These are phyloP conservation scores for Epizoanthus illoricatus DNA, from an alignment of 92 coral and sea anemone species.

Conservation along the genomic window DNA sequence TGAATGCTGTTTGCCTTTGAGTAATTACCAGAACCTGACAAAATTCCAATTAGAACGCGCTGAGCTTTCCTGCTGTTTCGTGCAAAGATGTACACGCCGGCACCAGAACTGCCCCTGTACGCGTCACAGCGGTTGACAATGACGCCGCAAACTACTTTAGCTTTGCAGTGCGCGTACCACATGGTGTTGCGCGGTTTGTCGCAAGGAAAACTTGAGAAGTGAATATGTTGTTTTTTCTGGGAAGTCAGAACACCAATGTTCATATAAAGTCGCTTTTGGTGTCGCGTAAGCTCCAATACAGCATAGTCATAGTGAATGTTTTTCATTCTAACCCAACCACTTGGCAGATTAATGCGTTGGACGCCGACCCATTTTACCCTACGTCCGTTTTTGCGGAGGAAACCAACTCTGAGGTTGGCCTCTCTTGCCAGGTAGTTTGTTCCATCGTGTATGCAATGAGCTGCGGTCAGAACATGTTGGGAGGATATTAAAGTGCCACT, in stretches of 20 bases:
- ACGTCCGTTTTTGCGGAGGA: constrained; percentile 44
- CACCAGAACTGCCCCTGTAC: constrained; percentile 61
- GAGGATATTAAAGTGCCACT: constrained; percentile 75
- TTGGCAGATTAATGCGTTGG: constrained; percentile 54
- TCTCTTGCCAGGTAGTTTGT: constrained; percentile 44
- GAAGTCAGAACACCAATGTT: constrained; percentile 12
- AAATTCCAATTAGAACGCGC: constrained; percentile 67
- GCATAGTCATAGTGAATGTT: constrained; percentile 59
- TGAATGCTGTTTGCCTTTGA: constrained; percentile 36
- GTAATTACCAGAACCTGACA: constrained; percentile 59
- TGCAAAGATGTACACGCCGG: constrained; percentile 53
- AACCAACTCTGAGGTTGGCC: constrained; percentile 59
- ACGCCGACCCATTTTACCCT: constrained; percentile 52
- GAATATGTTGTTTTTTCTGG: constrained; percentile 24
- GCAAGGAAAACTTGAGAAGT: constrained; percentile 60
- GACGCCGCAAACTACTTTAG: constrained; percentile 37
- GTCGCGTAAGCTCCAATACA: constrained; percentile 46
- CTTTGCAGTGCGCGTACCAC: constrained; percentile 63
- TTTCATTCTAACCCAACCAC: constrained; percentile 48
- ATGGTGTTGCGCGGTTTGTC: constrained; percentile 55
- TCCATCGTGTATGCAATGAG: constrained; percentile 80
- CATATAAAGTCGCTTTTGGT: constrained; percentile 27
- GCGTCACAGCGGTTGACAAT: constrained; percentile 66
- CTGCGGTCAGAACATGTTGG: constrained; percentile 77
- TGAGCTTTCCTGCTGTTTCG: constrained; percentile 8